Evolutionary conservation across 2,113 vertebrate genomes (phyloP).

Genomic region (Leuciscus idus): DNA sequence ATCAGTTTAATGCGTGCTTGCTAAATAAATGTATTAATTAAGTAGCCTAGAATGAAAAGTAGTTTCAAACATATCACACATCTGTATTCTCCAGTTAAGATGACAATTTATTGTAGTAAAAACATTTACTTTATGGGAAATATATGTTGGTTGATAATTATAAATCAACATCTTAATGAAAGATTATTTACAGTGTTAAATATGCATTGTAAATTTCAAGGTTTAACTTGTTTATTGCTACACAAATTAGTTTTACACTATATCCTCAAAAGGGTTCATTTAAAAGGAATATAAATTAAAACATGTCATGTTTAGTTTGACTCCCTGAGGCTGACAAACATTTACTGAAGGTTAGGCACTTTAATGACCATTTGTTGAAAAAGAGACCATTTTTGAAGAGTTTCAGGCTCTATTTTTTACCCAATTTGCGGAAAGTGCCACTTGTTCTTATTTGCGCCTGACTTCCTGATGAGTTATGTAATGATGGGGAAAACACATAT

Average conservation of each 20-base stretch:
- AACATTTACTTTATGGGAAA: no score
- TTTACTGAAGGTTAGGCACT: background rate
- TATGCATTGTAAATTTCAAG: background rate
- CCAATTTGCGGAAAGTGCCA: slow-evolving; percentile 25
- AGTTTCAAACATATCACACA: background rate
- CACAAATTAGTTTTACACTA: background rate
- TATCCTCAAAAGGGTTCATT: background rate
- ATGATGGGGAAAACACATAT: slow-evolving; percentile 29
- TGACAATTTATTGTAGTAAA: background rate
- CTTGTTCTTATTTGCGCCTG: slow-evolving; percentile 27
- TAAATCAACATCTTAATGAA: background rate
- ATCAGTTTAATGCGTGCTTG: background rate
- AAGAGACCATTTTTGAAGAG: background rate
- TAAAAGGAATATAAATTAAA: background rate
- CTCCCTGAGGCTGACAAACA: background rate
- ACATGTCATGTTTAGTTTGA: background rate
- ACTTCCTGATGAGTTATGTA: slow-evolving; percentile 35
- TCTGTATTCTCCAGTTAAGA: background rate
- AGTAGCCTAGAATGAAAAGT: background rate
- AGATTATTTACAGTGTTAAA: background rate
- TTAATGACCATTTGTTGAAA: slow-evolving; percentile 9
- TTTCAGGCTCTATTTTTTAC: slow-evolving; percentile 17
- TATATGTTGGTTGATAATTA: no score
- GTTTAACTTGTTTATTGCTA: background rate
- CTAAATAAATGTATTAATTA: background rate